phyloP scores from a whole-genome alignment of 2,888 invertebrate species.

The Pseudococcus jackbeardsleyi region DNA sequence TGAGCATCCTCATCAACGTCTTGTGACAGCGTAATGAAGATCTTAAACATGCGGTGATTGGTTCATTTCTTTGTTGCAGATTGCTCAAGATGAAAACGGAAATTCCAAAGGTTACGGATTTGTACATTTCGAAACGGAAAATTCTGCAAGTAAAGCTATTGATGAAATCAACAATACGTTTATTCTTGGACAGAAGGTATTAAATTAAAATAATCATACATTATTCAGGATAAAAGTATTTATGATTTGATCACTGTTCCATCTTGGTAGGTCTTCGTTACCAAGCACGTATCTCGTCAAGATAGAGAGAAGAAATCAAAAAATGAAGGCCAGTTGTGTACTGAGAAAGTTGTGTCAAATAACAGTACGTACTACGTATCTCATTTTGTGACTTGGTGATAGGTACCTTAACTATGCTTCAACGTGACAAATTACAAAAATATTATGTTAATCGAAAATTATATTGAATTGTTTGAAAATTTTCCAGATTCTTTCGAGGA shows the following conservation, averaged over 20 bases:
- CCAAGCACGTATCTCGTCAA: background rate
- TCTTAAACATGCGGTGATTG: background rate
- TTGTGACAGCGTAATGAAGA: background rate
- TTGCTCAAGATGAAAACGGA: conserved; percentile 94
- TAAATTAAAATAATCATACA: too few species aligned
- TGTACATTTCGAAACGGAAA: conserved; percentile 98
- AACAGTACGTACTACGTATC: background rate
- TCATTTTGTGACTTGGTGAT: too few species aligned
- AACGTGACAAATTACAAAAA: too few species aligned
- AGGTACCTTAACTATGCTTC: too few species aligned
- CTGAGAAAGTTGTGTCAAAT: background rate
- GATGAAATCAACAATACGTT: conserved; percentile 90
- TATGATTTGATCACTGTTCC: background rate
- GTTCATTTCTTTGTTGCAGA: conserved; percentile 66
- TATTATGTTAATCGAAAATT: too few species aligned
- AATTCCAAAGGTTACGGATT: conserved; percentile 97
- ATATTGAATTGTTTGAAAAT: conserved; percentile 69
- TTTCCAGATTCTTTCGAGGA: conserved; percentile 73
- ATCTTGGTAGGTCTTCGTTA: background rate
- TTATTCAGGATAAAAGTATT: background rate
- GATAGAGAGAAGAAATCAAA: background rate
- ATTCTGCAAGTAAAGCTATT: conserved; percentile 96
- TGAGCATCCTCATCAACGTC: conserved; percentile 67
- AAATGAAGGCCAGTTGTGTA: background rate
- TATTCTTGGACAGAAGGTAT: background rate